Evolutionary conservation across 2,113 vertebrate species (phyloP).

Genomic region (Callipepla squamata): DNA sequence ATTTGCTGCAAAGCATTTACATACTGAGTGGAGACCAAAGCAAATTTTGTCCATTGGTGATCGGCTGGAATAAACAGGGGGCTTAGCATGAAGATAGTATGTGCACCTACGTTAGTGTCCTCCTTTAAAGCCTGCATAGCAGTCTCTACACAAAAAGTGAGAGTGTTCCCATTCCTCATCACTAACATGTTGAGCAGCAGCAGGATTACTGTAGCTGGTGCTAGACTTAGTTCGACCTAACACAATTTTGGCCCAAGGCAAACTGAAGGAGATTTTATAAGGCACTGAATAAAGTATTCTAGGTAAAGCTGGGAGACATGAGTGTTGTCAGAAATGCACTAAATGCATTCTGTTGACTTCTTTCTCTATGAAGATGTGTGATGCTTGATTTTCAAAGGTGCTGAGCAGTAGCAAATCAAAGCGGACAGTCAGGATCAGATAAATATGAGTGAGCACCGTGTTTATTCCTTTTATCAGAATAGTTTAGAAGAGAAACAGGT

Average conservation of each 20-base stretch:
- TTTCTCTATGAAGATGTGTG: background rate
- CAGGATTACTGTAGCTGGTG: constrained; percentile 15
- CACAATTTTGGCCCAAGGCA: background rate
- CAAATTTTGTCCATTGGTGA: background rate
- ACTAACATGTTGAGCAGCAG: background rate
- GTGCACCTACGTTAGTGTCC: accelerated
- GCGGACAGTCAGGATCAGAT: background rate
- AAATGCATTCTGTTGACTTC: background rate
- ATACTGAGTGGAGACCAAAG: background rate
- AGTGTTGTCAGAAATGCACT: background rate
- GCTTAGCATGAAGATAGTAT: background rate
- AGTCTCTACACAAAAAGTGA: background rate
- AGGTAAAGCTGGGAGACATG: background rate
- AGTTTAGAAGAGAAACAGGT: background rate
- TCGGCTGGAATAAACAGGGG: background rate
- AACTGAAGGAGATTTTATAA: background rate
- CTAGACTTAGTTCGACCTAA: background rate
- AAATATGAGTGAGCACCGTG: background rate
- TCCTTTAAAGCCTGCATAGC: background rate
- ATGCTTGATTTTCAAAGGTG: background rate
- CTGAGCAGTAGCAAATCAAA: background rate
- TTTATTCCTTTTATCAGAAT: background rate
- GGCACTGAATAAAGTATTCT: background rate
- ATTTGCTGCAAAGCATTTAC: background rate
- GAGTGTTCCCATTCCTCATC: background rate